phyloP scores from a whole-genome alignment of 2,888 invertebrate genomes.

The Polydrusus pterygomalis region DNA sequence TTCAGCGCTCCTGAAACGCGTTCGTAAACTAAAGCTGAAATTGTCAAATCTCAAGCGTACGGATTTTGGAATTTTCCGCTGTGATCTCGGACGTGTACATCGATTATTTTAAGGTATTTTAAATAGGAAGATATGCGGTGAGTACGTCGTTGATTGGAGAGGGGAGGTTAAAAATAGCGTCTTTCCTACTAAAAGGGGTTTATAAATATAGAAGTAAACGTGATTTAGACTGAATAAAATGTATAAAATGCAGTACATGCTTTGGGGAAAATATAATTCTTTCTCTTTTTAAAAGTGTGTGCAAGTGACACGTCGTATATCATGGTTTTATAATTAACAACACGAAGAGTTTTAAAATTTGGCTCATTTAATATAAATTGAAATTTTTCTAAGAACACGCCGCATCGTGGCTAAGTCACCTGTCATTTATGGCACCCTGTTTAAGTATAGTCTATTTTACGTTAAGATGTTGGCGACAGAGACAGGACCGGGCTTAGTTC shows the following conservation, averaged over 20 bases:
- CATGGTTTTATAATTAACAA: background rate
- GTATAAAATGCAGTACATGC: slow-evolving; percentile 54
- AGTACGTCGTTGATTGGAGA: slow-evolving; percentile 31
- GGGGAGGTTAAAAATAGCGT: slow-evolving; percentile 58
- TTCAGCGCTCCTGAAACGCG: slow-evolving; percentile 57
- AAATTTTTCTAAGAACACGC: no score
- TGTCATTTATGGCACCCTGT: no score
- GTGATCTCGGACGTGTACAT: slow-evolving; percentile 14
- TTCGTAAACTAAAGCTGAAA: slow-evolving; percentile 62
- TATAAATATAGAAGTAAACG: slow-evolving; percentile 57
- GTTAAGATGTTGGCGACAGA: no score
- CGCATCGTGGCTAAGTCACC: no score
- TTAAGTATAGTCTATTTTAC: no score
- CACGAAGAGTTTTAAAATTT: no score
- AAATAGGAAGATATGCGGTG: slow-evolving; percentile 3
- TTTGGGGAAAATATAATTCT: background rate
- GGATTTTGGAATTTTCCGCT: slow-evolving; percentile 23
- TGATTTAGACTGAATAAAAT: slow-evolving; percentile 56
- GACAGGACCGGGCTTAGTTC: no score
- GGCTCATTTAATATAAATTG: no score
- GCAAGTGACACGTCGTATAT: background rate
- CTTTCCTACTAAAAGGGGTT: slow-evolving; percentile 41
- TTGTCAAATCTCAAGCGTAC: slow-evolving; percentile 61
- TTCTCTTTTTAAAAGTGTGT: background rate
- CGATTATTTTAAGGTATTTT: slow-evolving; percentile 49